Evolutionary conservation across 2,888 invertebrate genomes (phyloP).

Genomic region (Vanessa cardui): DNA sequence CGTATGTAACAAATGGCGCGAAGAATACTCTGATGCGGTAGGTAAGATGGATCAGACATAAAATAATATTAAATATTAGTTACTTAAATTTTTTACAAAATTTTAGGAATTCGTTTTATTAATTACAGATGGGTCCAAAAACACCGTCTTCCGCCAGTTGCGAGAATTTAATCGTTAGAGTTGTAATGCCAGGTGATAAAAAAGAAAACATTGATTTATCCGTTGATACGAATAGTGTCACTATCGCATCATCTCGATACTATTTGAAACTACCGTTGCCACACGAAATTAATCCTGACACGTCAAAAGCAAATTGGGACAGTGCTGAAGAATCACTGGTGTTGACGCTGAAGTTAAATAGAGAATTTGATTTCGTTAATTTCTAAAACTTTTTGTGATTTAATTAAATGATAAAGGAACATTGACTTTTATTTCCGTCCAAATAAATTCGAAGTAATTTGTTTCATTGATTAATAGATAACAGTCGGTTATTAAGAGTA

Average conservation of each 20-base stretch:
- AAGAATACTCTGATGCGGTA: no score
- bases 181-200: conserved; percentile 89
- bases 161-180: conserved; percentile 91
- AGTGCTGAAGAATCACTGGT: conserved; percentile 84
- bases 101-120: conserved; percentile 2
- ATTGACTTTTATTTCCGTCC: neutral
- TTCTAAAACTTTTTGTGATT: conserved; percentile 78
- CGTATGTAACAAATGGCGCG: no score
- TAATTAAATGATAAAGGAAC: neutral
- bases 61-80: neutral
- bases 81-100: neutral
- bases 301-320: conserved; percentile 92
- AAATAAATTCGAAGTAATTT: conserved; percentile 14
- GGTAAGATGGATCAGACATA: no score
- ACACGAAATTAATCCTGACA: conserved; percentile 91
- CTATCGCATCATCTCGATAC: conserved; percentile 85
- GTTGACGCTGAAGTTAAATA: conserved; percentile 87
- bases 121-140: conserved; percentile 88
- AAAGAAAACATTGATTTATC: conserved; percentile 89
- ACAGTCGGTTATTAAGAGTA: conserved; percentile 51
- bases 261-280: conserved; percentile 89
- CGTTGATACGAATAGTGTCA: conserved; percentile 84
- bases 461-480: conserved; percentile 37
- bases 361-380: conserved; percentile 94
- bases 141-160: conserved; percentile 91